These are phyloP conservation scores for Falco biarmicus DNA, from an alignment of 2,797 vertebrate genomes.

Conservation along the genomic window DNA sequence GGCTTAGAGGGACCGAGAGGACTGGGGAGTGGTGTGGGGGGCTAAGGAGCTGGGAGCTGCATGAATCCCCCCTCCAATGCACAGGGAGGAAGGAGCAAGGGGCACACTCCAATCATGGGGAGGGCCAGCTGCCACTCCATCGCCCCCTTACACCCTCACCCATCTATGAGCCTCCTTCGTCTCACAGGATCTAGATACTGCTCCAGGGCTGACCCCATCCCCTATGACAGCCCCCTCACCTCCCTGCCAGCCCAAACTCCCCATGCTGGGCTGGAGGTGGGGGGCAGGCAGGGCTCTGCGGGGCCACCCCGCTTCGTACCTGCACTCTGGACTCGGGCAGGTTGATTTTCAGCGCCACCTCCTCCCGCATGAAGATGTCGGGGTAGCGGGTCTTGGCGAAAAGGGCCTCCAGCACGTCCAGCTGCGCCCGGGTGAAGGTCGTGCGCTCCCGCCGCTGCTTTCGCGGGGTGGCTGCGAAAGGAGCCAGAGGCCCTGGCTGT, in stretches of 20 bases:
- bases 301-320: constrained; percentile 75
- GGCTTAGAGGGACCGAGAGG: background rate
- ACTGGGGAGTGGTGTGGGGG: background rate
- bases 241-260: background rate
- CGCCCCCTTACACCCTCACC: no score
- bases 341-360: constrained; percentile 98
- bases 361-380: constrained; percentile 98
- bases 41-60: background rate
- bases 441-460: constrained; percentile 97
- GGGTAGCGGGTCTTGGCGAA: constrained; percentile 98
- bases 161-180: background rate
- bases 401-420: constrained; percentile 94
- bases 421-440: constrained; percentile 95
- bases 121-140: background rate
- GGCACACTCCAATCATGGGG: background rate
- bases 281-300: background rate
- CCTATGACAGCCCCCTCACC: accelerated
- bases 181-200: background rate
- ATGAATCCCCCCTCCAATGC: accelerated
- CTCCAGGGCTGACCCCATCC: background rate
- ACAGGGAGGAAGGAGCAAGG: no score
- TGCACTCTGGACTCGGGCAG: constrained; percentile 96
- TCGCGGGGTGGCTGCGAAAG: constrained; percentile 89
- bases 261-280: accelerated
- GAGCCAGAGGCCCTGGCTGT: constrained; percentile 64